Percentiles rank a stretch among this genome's conserved stretches.
Conservation (phyloP, 2,888 invertebrate species). For the Pachycephus smyrnensis region DNA sequence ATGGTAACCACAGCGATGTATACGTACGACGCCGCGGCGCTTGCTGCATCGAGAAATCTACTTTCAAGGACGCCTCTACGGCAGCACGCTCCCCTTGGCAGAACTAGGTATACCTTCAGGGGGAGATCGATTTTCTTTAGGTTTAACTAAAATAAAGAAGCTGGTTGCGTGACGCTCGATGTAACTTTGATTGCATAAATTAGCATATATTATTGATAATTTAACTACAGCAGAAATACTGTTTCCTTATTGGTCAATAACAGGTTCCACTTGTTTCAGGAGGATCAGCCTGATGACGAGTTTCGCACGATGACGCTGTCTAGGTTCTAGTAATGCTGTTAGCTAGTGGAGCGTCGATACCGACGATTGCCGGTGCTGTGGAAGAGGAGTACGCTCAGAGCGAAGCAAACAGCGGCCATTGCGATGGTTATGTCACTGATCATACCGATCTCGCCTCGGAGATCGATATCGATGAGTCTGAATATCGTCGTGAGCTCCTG, state of each 20-base stretch:
- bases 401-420: constrained; percentile 59
- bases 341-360: constrained; percentile 60
- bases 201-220: not conserved
- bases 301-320: constrained; percentile 26
- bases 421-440: constrained; percentile 78
- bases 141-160: not conserved
- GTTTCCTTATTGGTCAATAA: not conserved
- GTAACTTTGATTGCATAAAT: not conserved
- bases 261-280: not conserved
- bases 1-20: constrained; percentile 41
- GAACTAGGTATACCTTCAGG: not conserved
- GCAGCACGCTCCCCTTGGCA: not conserved
- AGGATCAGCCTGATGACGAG: not conserved
- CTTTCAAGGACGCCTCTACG: constrained; percentile 2
- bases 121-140: not conserved
- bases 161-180: not conserved
- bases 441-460: constrained; percentile 86
- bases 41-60: not conserved
- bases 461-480: constrained; percentile 76
- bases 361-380: constrained; percentile 62
- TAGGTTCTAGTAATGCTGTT: constrained; percentile 57
- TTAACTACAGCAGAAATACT: not conserved
- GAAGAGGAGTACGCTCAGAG: constrained; percentile 60
- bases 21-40: constrained; percentile 5
- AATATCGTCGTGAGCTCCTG: constrained; percentile 80